phyloP scores from a whole-genome alignment of 1,140 invertebrate species.

The Cataglyphis hispanica region DNA sequence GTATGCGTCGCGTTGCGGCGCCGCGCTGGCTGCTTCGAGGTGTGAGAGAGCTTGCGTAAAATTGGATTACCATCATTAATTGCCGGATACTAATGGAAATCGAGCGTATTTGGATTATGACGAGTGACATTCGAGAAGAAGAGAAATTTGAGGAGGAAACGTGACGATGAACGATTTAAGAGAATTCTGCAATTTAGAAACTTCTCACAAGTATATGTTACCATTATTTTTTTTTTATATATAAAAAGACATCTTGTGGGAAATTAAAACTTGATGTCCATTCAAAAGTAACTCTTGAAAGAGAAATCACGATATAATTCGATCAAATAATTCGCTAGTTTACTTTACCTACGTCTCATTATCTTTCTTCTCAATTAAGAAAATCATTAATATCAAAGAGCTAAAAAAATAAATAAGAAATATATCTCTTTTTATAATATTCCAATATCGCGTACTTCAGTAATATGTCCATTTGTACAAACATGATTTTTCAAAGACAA shows the following conservation, averaged over 20 bases:
- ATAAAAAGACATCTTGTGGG: not conserved
- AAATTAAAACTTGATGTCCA: not conserved
- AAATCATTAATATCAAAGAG: not conserved
- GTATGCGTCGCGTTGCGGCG: not conserved
- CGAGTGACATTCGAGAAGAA: not conserved
- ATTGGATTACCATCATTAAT: conserved; percentile 39
- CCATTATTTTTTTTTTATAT: not conserved
- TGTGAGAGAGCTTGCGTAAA: conserved; percentile 27
- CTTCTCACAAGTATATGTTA: not conserved
- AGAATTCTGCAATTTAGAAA: not conserved
- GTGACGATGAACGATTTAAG: not conserved
- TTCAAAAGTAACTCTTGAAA: not conserved
- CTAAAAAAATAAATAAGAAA: not conserved
- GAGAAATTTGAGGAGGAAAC: not conserved
- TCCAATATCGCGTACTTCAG: too few relatives aligned
- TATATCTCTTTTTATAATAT: not conserved
- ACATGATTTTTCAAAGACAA: too few relatives aligned
- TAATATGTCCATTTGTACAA: too few relatives aligned
- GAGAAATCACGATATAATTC: not conserved
- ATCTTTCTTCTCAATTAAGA: not conserved
- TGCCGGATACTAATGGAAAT: conserved; percentile 35
- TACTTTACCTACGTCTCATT: not conserved
- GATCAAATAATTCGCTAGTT: not conserved
- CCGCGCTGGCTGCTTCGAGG: conserved; percentile 6
- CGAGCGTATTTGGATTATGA: not conserved